Evolutionary conservation across 2,797 vertebrate species (phyloP).

Genomic region (Lepilemur ruficaudatus): DNA sequence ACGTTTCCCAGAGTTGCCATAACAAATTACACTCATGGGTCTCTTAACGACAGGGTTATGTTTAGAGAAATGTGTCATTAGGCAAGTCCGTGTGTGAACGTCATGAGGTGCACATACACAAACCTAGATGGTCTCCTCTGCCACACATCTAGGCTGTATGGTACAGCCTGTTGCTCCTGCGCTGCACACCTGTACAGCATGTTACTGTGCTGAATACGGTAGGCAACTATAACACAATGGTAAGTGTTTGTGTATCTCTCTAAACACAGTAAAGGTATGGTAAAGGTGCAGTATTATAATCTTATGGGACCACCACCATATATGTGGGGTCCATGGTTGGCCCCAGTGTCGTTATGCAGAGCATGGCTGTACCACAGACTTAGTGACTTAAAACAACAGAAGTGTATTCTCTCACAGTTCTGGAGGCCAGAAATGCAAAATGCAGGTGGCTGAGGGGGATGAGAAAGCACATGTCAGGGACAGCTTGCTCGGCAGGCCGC

Average conservation of each 20-base stretch:
- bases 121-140: not conserved
- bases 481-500: accelerated
- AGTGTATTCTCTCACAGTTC: not conserved
- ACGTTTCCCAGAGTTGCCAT: not conserved
- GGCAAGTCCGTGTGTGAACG: not conserved
- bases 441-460: not conserved
- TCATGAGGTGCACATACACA: not conserved
- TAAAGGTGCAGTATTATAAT: no score
- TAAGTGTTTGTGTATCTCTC: not conserved
- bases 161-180: not conserved
- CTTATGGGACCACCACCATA: not conserved
- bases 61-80: not conserved
- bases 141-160: not conserved
- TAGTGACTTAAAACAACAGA: not conserved
- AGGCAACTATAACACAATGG: not conserved
- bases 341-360: not conserved
- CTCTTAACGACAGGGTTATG: not conserved
- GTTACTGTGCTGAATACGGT: not conserved
- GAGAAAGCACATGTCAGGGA: not conserved
- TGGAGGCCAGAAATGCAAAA: not conserved
- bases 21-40: no score
- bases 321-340: not conserved
- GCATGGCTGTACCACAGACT: no score
- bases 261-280: not conserved
- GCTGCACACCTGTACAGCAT: no score